phyloP scores from a whole-genome alignment of 2,888 invertebrate species.

The Andrena flavipes region DNA sequence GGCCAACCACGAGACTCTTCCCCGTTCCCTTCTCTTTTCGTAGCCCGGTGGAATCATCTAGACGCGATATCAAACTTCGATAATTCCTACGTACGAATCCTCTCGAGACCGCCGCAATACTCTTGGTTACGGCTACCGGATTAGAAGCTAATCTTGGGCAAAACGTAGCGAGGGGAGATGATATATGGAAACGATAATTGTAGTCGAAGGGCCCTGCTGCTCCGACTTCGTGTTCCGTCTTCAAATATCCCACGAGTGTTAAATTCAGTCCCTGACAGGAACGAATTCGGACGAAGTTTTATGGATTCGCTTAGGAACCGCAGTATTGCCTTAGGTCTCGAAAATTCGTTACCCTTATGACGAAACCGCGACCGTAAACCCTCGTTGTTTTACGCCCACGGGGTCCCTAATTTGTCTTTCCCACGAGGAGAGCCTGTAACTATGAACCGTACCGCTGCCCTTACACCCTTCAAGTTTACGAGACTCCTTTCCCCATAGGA shows the following conservation, averaged over 20 bases:
- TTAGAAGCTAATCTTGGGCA: slow-evolving; percentile 25
- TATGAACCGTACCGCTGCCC: slow-evolving; percentile 13
- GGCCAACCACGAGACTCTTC: not conserved
- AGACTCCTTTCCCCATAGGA: slow-evolving; percentile 16
- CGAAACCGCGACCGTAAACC: slow-evolving; percentile 21
- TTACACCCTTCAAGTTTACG: slow-evolving; percentile 22
- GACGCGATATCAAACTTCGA: slow-evolving; percentile 19
- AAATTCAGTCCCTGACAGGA: not conserved
- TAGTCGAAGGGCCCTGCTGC: not conserved
- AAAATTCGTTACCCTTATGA: slow-evolving; percentile 22
- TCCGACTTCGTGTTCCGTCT: not conserved
- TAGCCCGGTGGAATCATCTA: slow-evolving; percentile 16
- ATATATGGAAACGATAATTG: slow-evolving; percentile 10
- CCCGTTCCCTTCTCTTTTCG: not conserved
- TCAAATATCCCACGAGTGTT: not conserved
- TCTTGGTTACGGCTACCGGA: not conserved
- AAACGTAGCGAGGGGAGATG: not conserved
- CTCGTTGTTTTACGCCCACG: slow-evolving; percentile 21
- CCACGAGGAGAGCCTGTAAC: slow-evolving; percentile 20
- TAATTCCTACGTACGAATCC: slow-evolving; percentile 10
- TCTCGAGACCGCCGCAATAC: slow-evolving; percentile 5
- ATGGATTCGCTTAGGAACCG: not conserved
- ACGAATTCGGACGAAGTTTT: not conserved
- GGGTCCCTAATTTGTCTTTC: slow-evolving; percentile 23
- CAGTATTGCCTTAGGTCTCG: not conserved